Evolutionary conservation across 2,888 invertebrate genomes (phyloP).

Genomic region (Polyommatus icarus): DNA sequence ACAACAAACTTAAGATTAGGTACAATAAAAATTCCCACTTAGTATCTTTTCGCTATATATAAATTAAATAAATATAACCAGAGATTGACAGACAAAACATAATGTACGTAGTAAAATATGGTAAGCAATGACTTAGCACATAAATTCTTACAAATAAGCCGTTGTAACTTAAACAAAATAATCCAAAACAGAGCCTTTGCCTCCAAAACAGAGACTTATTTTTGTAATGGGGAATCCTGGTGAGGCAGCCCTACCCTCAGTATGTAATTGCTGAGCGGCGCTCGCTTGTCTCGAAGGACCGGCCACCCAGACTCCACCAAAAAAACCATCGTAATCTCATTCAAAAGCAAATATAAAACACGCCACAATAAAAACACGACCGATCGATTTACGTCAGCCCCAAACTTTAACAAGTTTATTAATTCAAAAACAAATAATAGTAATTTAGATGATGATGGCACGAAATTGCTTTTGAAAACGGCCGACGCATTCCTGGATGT

Average conservation of each 20-base stretch:
- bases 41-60: no score
- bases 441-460: slow-evolving; percentile 75
- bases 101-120: background rate
- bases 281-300: slow-evolving; percentile 69
- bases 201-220: background rate
- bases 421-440: slow-evolving; percentile 78
- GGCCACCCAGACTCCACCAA: slow-evolving; percentile 75
- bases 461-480: slow-evolving; percentile 69
- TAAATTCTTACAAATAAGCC: background rate
- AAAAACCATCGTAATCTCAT: slow-evolving; percentile 65
- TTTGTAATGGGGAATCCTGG: background rate
- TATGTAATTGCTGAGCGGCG: slow-evolving; percentile 69
- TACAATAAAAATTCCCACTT: no score
- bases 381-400: slow-evolving; percentile 73
- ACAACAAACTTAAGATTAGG: background rate
- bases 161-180: background rate
- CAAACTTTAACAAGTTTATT: slow-evolving; percentile 80
- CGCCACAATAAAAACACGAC: slow-evolving; percentile 75
- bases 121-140: background rate
- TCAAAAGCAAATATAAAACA: slow-evolving; percentile 75
- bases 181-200: background rate
- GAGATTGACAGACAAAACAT: background rate
- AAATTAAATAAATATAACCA: background rate
- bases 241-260: slow-evolving; percentile 32
- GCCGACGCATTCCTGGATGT: slow-evolving; percentile 71